Conservation (phyloP, 1,140 invertebrate species). For the Diorhabda elongata region DNA sequence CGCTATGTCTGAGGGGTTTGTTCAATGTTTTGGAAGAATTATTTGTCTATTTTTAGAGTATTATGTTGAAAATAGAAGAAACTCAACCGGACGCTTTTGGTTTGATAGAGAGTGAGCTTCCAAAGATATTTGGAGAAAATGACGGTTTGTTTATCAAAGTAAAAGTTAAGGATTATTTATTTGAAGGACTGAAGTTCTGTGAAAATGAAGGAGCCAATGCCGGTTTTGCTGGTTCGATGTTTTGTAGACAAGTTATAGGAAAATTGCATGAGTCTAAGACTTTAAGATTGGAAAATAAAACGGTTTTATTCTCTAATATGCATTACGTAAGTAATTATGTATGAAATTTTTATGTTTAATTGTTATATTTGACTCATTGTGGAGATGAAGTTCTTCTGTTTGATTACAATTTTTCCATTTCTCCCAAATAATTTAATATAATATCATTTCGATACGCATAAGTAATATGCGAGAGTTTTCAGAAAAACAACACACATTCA, state of each 20-base stretch:
- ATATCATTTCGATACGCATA: no score
- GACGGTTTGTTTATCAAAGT: slow-evolving; percentile 30
- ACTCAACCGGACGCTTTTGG: slow-evolving; percentile 21
- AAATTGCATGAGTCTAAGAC: slow-evolving; percentile 22
- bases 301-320: slow-evolving; percentile 30
- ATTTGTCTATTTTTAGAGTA: slow-evolving; percentile 16
- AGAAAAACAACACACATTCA: slow-evolving; percentile 50
- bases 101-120: slow-evolving; percentile 23
- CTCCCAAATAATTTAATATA: no score
- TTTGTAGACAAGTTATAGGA: slow-evolving; percentile 28
- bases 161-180: slow-evolving; percentile 32
- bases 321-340: slow-evolving; percentile 24
- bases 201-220: slow-evolving; percentile 25
- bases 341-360: neutral
- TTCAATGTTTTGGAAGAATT: no score
- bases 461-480: slow-evolving; percentile 15
- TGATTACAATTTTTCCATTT: no score
- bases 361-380: neutral
- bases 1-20: no score
- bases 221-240: slow-evolving; percentile 26
- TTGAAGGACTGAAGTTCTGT: slow-evolving; percentile 31
- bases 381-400: no score
- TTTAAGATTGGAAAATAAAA: slow-evolving; percentile 26
- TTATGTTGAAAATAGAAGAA: slow-evolving; percentile 26
- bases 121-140: slow-evolving; percentile 30